Conservation (phyloP, 1,140 invertebrate genomes). For the Pemphigus obesinymphae region DNA sequence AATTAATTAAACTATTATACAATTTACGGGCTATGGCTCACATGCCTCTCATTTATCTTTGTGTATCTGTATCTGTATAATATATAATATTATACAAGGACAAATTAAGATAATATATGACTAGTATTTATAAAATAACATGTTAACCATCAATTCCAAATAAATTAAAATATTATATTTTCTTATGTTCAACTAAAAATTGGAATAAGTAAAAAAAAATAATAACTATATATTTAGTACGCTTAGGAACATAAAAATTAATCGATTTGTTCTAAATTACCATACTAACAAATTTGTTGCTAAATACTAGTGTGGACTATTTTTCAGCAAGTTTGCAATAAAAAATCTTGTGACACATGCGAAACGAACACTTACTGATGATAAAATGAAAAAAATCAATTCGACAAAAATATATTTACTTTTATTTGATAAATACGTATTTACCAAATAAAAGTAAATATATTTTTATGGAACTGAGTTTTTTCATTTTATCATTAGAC, state of each 20-base stretch:
- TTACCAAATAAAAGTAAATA: no score
- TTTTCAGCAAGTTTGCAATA: not conserved
- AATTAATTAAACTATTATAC: not conserved
- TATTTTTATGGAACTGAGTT: no score
- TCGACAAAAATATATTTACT: no score
- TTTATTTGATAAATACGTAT: no score
- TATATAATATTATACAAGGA: not conserved
- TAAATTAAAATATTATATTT: not conserved
- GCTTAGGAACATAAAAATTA: constrained; percentile 3
- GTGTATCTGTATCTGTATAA: no score
- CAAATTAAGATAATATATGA: not conserved
- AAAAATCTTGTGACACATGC: not conserved
- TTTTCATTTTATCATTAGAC: no score
- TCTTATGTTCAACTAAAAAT: not conserved
- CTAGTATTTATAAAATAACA: not conserved
- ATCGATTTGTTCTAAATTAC: not conserved
- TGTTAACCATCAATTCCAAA: not conserved
- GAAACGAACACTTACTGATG: not conserved
- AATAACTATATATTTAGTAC: no score
- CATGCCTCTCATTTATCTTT: not conserved
- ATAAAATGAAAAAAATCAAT: no score
- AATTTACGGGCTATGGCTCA: not conserved
- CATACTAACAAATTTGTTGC: not conserved
- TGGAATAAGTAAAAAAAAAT: no score
- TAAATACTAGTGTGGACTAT: no score